phyloP scores from a whole-genome alignment of 1,140 invertebrate genomes.

The Arctopsyche grandis region DNA sequence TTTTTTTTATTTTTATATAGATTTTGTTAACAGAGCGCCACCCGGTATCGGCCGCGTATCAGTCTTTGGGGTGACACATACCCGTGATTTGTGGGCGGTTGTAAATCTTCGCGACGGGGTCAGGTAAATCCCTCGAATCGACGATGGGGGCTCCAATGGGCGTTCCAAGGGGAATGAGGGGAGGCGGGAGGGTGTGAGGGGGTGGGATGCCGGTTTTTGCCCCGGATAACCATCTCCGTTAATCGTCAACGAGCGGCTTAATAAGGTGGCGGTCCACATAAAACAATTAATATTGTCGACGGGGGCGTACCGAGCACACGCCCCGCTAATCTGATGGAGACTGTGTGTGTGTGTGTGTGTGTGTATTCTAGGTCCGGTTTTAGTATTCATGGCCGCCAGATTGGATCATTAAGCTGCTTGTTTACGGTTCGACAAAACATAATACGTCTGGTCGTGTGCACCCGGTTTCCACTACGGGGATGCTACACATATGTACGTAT shows the following conservation, averaged over 20 bases:
- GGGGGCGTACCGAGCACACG: background rate
- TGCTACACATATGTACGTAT: too few species aligned
- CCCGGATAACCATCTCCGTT: conserved; percentile 18
- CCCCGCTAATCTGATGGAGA: conserved; percentile 28
- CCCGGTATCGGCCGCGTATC: conserved; percentile 8
- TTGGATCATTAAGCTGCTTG: conserved; percentile 51
- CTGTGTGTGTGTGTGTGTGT: background rate
- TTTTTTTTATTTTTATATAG: background rate
- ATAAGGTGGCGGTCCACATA: conserved; percentile 13
- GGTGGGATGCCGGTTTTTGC: background rate
- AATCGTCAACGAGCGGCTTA: conserved; percentile 20
- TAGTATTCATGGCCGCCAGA: conserved; percentile 38
- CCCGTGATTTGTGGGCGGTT: conserved; percentile 16
- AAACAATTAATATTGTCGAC: conserved; percentile 34
- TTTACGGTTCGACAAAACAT: conserved; percentile 51
- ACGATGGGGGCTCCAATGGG: too few species aligned
- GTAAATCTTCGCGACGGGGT: conserved; percentile 17
- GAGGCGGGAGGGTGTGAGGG: background rate
- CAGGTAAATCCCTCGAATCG: conserved; percentile 11
- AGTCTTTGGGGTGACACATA: conserved; percentile 10
- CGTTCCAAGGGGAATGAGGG: too few species aligned
- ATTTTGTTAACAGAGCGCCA: conserved; percentile 1
- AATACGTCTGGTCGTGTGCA: conserved; percentile 22
- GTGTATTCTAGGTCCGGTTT: background rate
- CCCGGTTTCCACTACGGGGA: too few species aligned